Conservation (phyloP, 2,113 vertebrate species). For the Actenoides hombroni region DNA sequence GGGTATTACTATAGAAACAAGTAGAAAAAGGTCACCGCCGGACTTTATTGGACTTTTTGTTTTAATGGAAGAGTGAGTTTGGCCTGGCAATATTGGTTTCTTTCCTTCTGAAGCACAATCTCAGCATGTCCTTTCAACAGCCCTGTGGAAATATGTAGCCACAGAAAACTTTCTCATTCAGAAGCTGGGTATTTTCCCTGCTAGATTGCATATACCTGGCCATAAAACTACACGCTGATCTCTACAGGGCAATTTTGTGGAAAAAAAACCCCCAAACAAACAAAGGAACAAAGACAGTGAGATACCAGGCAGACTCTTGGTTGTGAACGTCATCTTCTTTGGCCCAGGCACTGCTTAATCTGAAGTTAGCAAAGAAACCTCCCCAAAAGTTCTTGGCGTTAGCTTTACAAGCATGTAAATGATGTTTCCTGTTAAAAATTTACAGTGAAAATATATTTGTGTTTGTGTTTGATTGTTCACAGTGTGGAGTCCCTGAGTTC, state of each 20-base stretch:
- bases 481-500: neutral
- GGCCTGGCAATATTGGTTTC: neutral
- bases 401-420: neutral
- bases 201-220: neutral
- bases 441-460: neutral
- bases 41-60: neutral
- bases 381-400: neutral
- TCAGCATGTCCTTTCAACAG: neutral
- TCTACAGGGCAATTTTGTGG: neutral
- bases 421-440: neutral
- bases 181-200: neutral
- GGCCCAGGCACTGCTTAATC: neutral
- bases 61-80: neutral
- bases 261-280: too few species aligned
- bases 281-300: neutral
- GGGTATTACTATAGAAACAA: neutral
- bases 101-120: neutral
- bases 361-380: neutral
- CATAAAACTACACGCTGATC: neutral
- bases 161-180: neutral
- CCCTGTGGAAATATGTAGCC: neutral
- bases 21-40: neutral
- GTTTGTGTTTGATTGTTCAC: neutral
- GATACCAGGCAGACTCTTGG: neutral
- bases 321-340: neutral